These are phyloP conservation scores for Macrotis lagotis DNA, from an alignment of 2,113 vertebrate species.

Conservation along the genomic window DNA sequence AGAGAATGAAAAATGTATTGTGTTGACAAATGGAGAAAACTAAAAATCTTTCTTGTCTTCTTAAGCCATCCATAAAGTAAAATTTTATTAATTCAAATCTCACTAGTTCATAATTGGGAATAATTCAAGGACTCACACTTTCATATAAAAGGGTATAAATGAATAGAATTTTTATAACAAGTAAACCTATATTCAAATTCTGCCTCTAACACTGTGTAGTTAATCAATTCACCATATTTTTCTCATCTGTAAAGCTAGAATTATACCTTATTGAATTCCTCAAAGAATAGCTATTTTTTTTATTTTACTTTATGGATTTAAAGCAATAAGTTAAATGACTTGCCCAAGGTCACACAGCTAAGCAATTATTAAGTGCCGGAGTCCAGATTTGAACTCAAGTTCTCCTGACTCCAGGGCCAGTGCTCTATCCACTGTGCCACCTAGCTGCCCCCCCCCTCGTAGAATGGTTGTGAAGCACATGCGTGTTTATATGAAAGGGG, in stretches of 20 bases:
- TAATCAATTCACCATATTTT: not conserved
- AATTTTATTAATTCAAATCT: not conserved
- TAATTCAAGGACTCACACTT: not conserved
- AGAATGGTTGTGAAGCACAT: too few species aligned
- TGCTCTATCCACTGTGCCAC: too few species aligned
- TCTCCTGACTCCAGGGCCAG: too few species aligned
- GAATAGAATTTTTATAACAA: not conserved
- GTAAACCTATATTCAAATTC: not conserved
- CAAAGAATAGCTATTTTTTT: too few species aligned
- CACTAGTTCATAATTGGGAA: not conserved
- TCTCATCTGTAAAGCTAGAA: not conserved
- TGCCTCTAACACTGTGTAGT: not conserved
- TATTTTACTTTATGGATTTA: too few species aligned
- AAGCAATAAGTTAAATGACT: too few species aligned
- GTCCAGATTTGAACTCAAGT: too few species aligned
- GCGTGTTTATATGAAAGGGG: not conserved
- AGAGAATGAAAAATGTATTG: slow-evolving; percentile 29
- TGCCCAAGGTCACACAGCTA: too few species aligned
- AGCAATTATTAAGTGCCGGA: too few species aligned
- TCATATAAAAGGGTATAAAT: not conserved
- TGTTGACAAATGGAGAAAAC: slow-evolving; percentile 12
- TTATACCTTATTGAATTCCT: not conserved
- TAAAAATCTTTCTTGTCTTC: not conserved
- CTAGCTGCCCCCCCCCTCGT: too few species aligned
- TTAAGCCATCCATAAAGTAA: slow-evolving; percentile 33